phyloP scores from a whole-genome alignment of 2,888 invertebrate species.

The Latheticus oryzae region DNA sequence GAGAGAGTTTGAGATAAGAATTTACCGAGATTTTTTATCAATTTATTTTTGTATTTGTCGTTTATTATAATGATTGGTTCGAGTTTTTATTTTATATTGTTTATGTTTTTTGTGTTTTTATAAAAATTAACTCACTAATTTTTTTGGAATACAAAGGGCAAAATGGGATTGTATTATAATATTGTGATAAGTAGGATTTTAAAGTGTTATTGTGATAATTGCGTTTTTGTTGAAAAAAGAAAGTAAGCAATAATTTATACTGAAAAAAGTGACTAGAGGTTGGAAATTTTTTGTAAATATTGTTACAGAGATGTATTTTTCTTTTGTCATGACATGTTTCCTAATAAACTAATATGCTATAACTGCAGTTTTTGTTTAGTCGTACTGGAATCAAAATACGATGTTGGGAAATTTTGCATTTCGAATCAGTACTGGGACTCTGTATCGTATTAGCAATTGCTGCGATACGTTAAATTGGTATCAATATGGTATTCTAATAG shows the following conservation, averaged over 20 bases:
- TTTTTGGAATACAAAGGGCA: slow-evolving; percentile 2
- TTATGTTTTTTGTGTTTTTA: slow-evolving; percentile 23
- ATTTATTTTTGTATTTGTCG: slow-evolving; percentile 20
- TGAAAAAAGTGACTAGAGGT: not conserved
- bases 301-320: slow-evolving; percentile 22
- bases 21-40: slow-evolving; percentile 14
- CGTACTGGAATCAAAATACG: no score
- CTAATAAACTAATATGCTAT: slow-evolving; percentile 23
- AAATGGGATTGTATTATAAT: not conserved
- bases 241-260: slow-evolving; percentile 25
- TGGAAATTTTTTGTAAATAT: slow-evolving; percentile 16
- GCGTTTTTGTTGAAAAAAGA: slow-evolving; percentile 12
- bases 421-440: no score
- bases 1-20: slow-evolving; percentile 9
- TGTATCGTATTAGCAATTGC: no score
- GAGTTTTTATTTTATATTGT: slow-evolving; percentile 25
- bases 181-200: slow-evolving; percentile 18
- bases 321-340: slow-evolving; percentile 20
- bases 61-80: slow-evolving; percentile 29
- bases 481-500: no score
- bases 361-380: no score
- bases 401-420: no score
- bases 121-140: slow-evolving; percentile 20
- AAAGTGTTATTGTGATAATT: slow-evolving; percentile 5
- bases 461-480: no score